Base-by-base conservation (phyloP, 2,888 invertebrate genomes). In the Criorhina ranunculi region DNA sequence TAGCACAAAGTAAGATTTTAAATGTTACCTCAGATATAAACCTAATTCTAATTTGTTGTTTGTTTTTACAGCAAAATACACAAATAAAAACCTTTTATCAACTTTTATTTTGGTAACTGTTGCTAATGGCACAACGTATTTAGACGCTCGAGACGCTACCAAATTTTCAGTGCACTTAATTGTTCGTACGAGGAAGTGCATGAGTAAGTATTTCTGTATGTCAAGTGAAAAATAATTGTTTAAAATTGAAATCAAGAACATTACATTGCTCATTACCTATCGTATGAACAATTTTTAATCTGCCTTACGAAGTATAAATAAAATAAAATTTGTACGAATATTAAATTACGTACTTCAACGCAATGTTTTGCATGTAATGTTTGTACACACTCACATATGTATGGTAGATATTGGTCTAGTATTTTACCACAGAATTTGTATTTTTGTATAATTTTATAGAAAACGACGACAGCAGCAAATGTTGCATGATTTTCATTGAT, bases 401-500 rank as follows among this genome's bases (percentile, higher is more conserved):
- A n/a, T n/a, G n/a, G n/a, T n/a, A n/a, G n/a, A n/a, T n/a, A n/a
- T n/a, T n/a, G n/a, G n/a, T n/a, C n/a, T n/a, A n/a, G n/a, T n/a
- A n/a, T n/a, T n/a, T n/a, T n/a, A n/a, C n/a, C n/a, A n/a, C n/a
- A n/a, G n/a, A n/a, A n/a, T n/a, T n/a, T n/a, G n/a, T 24, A 6
- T 42, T 67, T 49, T 40, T 53, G 1, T 15, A n/a, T n/a, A n/a
- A n/a, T 33, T 62, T 62, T 35, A 7, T 51, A 87, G 88, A 53
- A 7, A 12, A 72, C 0, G 75, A 85, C 7, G 86, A 89, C 40
- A 90, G 89, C 55, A 69, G 57, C 4, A 57, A 88, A n/a, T 90
- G 91, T 46, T 91, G 91, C 62, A 90, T 91, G 89, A 67, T 92
- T 86, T 89, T 88, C 88, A 80, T 91, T 87, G 90, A 92, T 89